Evolutionary conservation across 2,113 vertebrate genomes (phyloP).

Genomic region (Nerophis ophidion): DNA sequence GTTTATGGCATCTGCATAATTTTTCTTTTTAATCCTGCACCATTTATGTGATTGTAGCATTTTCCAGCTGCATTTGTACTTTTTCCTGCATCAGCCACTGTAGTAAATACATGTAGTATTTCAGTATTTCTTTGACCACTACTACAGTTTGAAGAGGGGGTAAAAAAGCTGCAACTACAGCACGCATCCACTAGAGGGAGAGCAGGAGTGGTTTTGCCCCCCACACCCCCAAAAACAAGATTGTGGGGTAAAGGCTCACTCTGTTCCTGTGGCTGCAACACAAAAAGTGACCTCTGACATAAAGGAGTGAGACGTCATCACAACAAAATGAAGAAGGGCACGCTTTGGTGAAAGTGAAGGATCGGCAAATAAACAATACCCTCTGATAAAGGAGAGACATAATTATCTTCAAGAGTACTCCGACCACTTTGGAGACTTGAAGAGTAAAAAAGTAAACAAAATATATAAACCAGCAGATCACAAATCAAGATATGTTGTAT

Average conservation of each 20-base stretch:
- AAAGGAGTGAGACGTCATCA: constrained; percentile 23
- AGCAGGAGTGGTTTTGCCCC: constrained; percentile 29
- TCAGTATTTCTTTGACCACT: constrained; percentile 3
- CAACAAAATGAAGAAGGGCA: constrained; percentile 31
- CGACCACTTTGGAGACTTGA: constrained; percentile 41
- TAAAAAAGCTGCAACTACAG: constrained; percentile 5
- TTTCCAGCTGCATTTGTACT: too few species aligned
- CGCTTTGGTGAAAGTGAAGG: constrained; percentile 46
- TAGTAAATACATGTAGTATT: not conserved
- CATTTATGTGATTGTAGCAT: too few species aligned
- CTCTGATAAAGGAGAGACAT: not conserved
- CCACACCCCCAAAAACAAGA: not conserved
- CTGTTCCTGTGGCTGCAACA: constrained; percentile 18
- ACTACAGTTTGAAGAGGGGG: not conserved
- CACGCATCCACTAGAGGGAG: constrained; percentile 46
- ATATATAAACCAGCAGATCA: constrained; percentile 36
- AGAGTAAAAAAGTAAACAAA: constrained; percentile 30
- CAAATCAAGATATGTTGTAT: constrained; percentile 52
- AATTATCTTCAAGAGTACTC: constrained; percentile 30
- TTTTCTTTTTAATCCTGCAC: too few species aligned
- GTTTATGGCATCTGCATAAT: too few species aligned
- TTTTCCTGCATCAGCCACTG: too few species aligned
- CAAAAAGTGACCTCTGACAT: constrained; percentile 27
- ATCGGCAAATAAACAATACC: constrained; percentile 1
- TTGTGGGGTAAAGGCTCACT: constrained; percentile 13